Conservation (phyloP, 2,888 invertebrate genomes). For the Axea sp. region DNA sequence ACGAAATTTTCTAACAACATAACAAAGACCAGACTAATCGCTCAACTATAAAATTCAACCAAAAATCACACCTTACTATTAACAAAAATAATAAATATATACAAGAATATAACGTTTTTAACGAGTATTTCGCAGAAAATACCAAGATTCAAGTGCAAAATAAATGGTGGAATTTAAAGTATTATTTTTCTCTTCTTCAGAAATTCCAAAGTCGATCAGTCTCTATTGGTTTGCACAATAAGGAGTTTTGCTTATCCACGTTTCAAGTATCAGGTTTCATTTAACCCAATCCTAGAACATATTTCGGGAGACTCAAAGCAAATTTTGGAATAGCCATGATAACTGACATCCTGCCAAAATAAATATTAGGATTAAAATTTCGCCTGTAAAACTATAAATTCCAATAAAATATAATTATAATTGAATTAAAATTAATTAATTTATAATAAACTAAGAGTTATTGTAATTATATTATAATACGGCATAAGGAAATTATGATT, state of each 20-base stretch:
- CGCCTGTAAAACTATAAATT: no score
- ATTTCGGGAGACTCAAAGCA: constrained; percentile 91
- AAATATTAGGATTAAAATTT: constrained; percentile 4
- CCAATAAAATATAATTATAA: no score
- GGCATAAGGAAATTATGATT: no score
- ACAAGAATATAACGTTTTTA: constrained; percentile 12
- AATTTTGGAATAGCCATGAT: constrained; percentile 92
- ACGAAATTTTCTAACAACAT: constrained; percentile 4
- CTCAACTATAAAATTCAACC: constrained; percentile 1
- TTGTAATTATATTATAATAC: no score
- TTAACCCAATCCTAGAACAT: constrained; percentile 90
- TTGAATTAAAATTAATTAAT: no score
- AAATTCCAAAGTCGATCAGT: constrained; percentile 20
- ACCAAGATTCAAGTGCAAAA: background rate
- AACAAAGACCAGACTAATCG: background rate
- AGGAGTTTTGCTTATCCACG: constrained; percentile 1
- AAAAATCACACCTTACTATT: constrained; percentile 2
- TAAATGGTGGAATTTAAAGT: background rate
- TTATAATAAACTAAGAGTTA: no score
- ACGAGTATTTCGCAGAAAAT: constrained; percentile 7
- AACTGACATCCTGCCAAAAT: constrained; percentile 88
- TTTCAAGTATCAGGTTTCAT: background rate
- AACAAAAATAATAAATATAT: constrained; percentile 29
- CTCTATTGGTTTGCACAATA: constrained; percentile 18
- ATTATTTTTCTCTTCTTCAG: constrained; percentile 4